A percentile compares a stretch with the other conserved stretches of the same genome.
Conservation (phyloP, 2,797 vertebrate species). For the Lacerta bilineata region DNA sequence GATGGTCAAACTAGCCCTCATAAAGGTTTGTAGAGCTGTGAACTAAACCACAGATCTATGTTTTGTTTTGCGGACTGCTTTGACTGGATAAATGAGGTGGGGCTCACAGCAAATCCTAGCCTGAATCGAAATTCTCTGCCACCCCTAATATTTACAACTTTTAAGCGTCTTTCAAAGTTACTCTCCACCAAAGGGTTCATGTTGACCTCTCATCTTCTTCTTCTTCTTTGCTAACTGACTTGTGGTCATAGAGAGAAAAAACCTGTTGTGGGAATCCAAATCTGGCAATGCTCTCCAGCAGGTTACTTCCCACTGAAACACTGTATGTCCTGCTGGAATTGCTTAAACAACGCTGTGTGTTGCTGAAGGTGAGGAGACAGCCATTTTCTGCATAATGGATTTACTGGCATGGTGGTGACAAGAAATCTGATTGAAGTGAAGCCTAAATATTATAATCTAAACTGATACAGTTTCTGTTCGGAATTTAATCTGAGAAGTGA, state of each 20-base stretch:
- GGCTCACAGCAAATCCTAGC: too few relatives aligned
- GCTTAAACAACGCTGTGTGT: constrained; percentile 18
- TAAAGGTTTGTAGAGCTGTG: too few relatives aligned
- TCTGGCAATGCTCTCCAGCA: constrained; percentile 48
- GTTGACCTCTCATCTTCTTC: not conserved
- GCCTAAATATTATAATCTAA: constrained; percentile 56
- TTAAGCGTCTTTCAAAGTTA: not conserved
- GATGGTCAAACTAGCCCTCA: too few relatives aligned
- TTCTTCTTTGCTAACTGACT: constrained; percentile 45
- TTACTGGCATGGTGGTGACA: constrained; percentile 54
- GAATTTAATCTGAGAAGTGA: constrained; percentile 59
- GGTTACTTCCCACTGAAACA: constrained; percentile 47
- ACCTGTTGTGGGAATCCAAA: constrained; percentile 53
- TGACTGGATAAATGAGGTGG: too few relatives aligned
- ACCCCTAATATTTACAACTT: not conserved
- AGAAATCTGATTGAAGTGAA: constrained; percentile 71
- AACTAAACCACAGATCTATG: too few relatives aligned
- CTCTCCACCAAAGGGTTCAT: constrained; percentile 26
- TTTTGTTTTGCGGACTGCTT: too few relatives aligned
- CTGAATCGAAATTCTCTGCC: too few relatives aligned
- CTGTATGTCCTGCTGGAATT: constrained; percentile 32
- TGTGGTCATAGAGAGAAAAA: constrained; percentile 39
- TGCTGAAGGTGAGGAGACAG: constrained; percentile 63
- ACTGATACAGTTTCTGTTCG: constrained; percentile 54
- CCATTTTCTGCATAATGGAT: constrained; percentile 60